Conservation (phyloP, 2,888 invertebrate genomes). For the Megalurothrips usitatus region DNA sequence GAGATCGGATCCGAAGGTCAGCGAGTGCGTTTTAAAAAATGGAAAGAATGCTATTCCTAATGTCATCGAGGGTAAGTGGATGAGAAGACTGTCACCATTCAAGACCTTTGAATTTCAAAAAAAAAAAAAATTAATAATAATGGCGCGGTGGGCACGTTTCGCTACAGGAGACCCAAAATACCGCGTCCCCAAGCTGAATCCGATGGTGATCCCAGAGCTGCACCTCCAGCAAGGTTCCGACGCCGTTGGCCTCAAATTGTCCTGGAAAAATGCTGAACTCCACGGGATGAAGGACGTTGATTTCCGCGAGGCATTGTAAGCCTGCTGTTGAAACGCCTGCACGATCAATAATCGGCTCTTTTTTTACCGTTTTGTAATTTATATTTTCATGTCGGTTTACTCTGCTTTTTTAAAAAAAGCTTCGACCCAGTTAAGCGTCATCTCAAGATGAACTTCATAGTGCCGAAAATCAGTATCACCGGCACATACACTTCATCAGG, state of each 20-base stretch:
- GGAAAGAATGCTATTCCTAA: conserved; percentile 38
- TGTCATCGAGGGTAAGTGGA: conserved; percentile 39
- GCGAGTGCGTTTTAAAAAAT: conserved; percentile 39
- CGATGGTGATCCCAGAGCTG: conserved; percentile 39
- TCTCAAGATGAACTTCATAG: conserved; percentile 39
- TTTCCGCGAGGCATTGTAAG: conserved; percentile 38
- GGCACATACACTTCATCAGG: conserved; percentile 40
- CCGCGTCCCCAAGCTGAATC: conserved; percentile 39
- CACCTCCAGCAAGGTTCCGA: conserved; percentile 39
- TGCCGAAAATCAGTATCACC: conserved; percentile 39
- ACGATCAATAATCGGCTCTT: background rate
- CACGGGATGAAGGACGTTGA: conserved; percentile 38
- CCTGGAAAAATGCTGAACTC: conserved; percentile 38
- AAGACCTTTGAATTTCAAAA: background rate
- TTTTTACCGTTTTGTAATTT: too few species aligned
- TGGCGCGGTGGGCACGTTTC: background rate
- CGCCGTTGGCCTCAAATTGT: conserved; percentile 38
- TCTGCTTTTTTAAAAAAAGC: too few species aligned
- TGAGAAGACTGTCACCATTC: too few species aligned
- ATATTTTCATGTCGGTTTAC: too few species aligned
- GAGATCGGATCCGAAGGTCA: conserved; percentile 39
- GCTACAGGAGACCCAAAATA: conserved; percentile 40
- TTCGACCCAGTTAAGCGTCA: conserved; percentile 38
- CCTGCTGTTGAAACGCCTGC: background rate
- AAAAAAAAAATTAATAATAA: background rate